Base-by-base conservation (phyloP, 2,113 vertebrate genomes). In the Phalacrocorax pelagicus region DNA sequence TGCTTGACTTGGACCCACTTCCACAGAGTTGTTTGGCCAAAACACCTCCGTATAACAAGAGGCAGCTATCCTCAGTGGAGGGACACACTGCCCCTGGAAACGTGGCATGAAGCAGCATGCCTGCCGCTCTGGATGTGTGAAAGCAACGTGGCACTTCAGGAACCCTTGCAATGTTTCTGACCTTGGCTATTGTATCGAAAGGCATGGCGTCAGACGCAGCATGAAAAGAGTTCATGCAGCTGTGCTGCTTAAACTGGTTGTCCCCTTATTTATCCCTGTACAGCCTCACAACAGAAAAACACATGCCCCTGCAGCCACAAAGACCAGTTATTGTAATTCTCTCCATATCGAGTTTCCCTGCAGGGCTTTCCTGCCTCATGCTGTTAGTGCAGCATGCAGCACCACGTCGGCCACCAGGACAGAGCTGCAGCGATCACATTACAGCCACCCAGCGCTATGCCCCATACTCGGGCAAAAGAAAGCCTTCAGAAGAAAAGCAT, bases 281-380 rank as follows among this genome's bases (percentile, higher is more conserved):
- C 36, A 74, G 77, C 30, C 65, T 72, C 27, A 3, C 72, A 96
- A 81, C 23, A 88, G 63, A 55, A 67, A 58, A 61, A 81, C 69
- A 81, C 8, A 4, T 40, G 85, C 23, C 51, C 61, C 21, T 66
- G 51, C 72, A 59, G 55, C 16, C 86, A 78, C 88, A 81, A 75
- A 71, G 77, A 44, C 24, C 36, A 93, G 71, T 83, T 94, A 84
- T 87, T 93, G 92, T 95, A 40, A 91, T 84, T 86, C 71, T 69
- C 67, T 40, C 23, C 0, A 3, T 71, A 92, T 54, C 67, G 57
- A 86, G 75, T 92, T 93, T 91, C 95, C 66, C 51, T 1, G 4
- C n/a, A 46, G 67, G 9, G n/a, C 46, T 88, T 49, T 90, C 65
- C 63, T 91, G 83, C 32, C 75, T 88, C 0, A 1, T 2, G 1